Base-by-base conservation (phyloP, 2,888 invertebrate genomes). In the Girardia tigrina region DNA sequence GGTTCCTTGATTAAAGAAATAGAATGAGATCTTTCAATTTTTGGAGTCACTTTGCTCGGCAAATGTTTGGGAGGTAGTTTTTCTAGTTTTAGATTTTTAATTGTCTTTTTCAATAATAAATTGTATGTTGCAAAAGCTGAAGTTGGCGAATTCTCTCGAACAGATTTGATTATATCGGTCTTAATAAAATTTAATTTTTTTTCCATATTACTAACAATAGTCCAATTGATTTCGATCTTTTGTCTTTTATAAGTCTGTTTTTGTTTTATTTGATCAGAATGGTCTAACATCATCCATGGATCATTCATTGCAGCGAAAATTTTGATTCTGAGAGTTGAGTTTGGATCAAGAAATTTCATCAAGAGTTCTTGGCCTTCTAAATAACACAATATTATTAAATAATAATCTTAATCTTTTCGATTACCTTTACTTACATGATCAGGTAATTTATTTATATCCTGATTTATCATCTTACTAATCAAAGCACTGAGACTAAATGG, bases 401-500 rank as follows among this genome's bases (percentile, higher is more conserved):
- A 20, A 8, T 20, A 75, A 6, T 8, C 74, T 16, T 28, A 8
- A 70, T 77, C 12, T 29, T 12, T 26, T 20, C 42, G 16, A 26
- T 28, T 20, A 77, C 69, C 69, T 26, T 20, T 56, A 26, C 77
- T 77, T 6, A 82, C 76, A 2, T 78, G 72, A 0, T 81, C 81
- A 8, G 82, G 82, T 16, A 82, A 70, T 0, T 82, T 80, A 77
- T 83, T 83, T 80, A 83, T 83, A 75, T 82, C 80, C 0, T 81
- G 80, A 26, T 79, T 80, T 26, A 81, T 73, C 83, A 84, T 84
- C 78, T 84, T 84, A 71, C 80, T 79, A 77, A 82, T 80, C 20
- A 84, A 77, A 2, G 81, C 78, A 77, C 83, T 83, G 74, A 84
- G 83, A 78, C 82, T 82, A 78, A 84, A 84, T 0, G 84, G 84